These are phyloP conservation scores for Chaetops frenatus DNA, from an alignment of 2,113 vertebrate genomes.

Conservation along the genomic window DNA sequence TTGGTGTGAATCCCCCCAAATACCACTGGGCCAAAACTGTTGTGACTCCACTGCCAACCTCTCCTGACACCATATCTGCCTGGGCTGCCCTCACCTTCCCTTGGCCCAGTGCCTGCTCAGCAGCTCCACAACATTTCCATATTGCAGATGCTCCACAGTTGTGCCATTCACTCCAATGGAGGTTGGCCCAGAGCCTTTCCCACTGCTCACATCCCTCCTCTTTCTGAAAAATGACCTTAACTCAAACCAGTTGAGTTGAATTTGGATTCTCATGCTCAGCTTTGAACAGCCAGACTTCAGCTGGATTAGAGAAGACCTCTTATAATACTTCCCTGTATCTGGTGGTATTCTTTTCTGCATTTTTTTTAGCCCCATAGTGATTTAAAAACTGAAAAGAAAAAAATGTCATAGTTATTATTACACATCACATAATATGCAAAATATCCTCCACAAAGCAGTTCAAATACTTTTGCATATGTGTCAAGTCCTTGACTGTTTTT, in stretches of 20 bases:
- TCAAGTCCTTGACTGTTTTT: not conserved
- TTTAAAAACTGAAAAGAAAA: not conserved
- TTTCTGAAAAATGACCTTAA: not conserved
- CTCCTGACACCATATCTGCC: rapidly evolving
- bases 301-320: not conserved
- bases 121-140: not conserved
- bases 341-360: not conserved
- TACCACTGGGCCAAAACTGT: not conserved
- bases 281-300: not conserved
- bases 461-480: not conserved
- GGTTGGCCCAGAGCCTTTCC: not conserved
- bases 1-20: not conserved
- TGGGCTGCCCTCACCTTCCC: not conserved
- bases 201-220: not conserved
- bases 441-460: not conserved
- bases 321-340: not conserved
- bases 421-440: not conserved
- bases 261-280: not conserved
- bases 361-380: not conserved
- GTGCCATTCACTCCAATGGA: rapidly evolving
- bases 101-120: rapidly evolving
- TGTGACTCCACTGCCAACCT: rapidly evolving
- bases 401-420: not conserved
- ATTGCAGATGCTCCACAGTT: not conserved
- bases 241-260: not conserved